A percentile compares a stretch with the other conserved stretches of the same genome.
Evolutionary conservation across 2,797 vertebrate species (phyloP).

Genomic region (Pogoniulus pusillus): DNA sequence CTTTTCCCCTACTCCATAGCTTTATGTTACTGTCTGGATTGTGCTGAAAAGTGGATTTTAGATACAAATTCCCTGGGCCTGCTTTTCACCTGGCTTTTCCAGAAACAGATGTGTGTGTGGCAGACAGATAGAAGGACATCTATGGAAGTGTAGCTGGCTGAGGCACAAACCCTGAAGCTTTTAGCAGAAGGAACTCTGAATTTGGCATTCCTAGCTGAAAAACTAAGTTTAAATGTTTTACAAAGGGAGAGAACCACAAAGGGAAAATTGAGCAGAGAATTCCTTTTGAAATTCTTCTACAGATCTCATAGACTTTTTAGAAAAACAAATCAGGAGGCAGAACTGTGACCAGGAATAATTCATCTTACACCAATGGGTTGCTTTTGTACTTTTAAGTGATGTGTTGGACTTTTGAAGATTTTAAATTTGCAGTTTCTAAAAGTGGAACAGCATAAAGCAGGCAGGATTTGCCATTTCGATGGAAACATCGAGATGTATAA

Average conservation of each 20-base stretch:
- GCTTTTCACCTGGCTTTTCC: background rate
- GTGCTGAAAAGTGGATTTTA: background rate
- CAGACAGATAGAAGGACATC: background rate
- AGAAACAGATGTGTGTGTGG: background rate
- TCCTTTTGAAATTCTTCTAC: background rate
- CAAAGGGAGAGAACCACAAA: background rate
- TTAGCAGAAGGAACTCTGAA: background rate
- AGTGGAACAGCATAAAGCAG: background rate
- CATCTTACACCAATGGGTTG: background rate
- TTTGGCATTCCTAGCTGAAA: background rate
- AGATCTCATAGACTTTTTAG: background rate
- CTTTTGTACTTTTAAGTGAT: background rate
- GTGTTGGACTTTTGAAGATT: background rate
- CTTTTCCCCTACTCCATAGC: background rate
- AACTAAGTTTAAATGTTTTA: background rate
- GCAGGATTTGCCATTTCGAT: background rate
- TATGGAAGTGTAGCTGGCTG: background rate
- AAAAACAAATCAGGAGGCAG: background rate
- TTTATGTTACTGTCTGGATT: background rate
- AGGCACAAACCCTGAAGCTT: background rate
- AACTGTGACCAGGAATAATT: background rate
- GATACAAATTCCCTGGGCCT: background rate
- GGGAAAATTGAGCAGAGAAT: background rate
- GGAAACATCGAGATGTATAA: background rate
- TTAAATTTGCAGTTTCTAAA: background rate